Evolutionary conservation across 2,113 vertebrate species (phyloP).

Genomic region (Hepsetus odoe): DNA sequence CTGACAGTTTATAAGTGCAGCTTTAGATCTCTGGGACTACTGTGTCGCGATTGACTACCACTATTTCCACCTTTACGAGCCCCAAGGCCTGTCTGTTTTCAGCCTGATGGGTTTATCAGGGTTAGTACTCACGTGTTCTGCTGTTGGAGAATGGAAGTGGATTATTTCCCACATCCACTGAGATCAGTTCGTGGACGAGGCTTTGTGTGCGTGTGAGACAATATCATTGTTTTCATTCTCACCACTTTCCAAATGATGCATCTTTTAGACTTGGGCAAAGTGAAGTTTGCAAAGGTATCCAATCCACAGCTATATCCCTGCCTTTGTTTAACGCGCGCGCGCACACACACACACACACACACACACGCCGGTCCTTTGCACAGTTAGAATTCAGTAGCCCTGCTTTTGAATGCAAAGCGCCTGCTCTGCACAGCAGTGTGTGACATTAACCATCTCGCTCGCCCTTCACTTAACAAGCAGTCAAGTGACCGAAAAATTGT

Average conservation of each 20-base stretch:
- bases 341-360: too few species aligned
- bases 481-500: constrained; percentile 61
- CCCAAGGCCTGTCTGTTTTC: neutral
- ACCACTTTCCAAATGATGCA: neutral
- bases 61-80: constrained; percentile 8
- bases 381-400: neutral
- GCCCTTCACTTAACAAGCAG: constrained; percentile 67
- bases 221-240: neutral
- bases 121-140: neutral
- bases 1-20: too few species aligned
- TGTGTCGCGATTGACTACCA: neutral
- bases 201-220: neutral
- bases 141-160: neutral
- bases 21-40: too few species aligned
- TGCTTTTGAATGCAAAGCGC: neutral
- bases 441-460: constrained; percentile 70
- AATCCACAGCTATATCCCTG: too few species aligned
- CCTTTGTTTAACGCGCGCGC: too few species aligned
- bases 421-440: constrained; percentile 60
- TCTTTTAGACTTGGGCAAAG: neutral
- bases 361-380: too few species aligned
- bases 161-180: neutral
- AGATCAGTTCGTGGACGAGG: neutral
- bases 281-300: too few species aligned
- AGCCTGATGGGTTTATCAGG: neutral